Base-by-base conservation (phyloP, 2,113 vertebrate genomes). In the Thunnus thynnus region DNA sequence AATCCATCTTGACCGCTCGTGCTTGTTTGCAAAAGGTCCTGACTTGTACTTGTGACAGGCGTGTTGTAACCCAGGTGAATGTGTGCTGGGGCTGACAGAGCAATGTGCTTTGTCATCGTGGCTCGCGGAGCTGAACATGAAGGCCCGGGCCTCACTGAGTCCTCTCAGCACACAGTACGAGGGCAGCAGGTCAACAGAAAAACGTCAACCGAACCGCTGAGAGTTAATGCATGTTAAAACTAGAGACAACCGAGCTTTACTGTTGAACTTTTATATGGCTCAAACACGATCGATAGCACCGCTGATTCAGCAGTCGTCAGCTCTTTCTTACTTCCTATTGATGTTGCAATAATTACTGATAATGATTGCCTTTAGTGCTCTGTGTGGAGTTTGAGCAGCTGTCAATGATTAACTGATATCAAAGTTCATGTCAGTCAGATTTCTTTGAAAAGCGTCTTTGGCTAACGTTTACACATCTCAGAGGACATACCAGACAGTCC, bases 31-130 rank as follows among this genome's bases (percentile, higher is more conserved):
- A 9, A 17, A 3, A 41, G 55, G 4, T 41, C 65, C 30, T 20
- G 32, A 8, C 0, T 30, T 20, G 16, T n/a, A 14, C 55, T 5
- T 6, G 20, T 73, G 50, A 14, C 41, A 51, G 44, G 9, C 16
- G 13, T 3, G 51, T 80, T 32, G 78, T n/a, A 22, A 27, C 54
- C 13, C n/a, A 14, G 60, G 46, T 55, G 36, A 20, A 18, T 1
- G 55, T 57, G 73, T 44, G 20, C 46, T 1, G 22, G 17, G 52
- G 57, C 58, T 57, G 50, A 77, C 46, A 4, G 67, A 51, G 36
- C 58, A 76, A 69, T 32, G 52, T 80, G 78, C 78, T 85, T 76
- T 52, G 77, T 88, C 85, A 86, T 78, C 17, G 63, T 81, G 71
- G 52, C 30, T 79, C 58, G 52, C 41, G 62, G 9, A 60, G 0